These are phyloP conservation scores for Lissocephala sabroskyi DNA, from an alignment of 2,888 invertebrate genomes.

Conservation along the genomic window DNA sequence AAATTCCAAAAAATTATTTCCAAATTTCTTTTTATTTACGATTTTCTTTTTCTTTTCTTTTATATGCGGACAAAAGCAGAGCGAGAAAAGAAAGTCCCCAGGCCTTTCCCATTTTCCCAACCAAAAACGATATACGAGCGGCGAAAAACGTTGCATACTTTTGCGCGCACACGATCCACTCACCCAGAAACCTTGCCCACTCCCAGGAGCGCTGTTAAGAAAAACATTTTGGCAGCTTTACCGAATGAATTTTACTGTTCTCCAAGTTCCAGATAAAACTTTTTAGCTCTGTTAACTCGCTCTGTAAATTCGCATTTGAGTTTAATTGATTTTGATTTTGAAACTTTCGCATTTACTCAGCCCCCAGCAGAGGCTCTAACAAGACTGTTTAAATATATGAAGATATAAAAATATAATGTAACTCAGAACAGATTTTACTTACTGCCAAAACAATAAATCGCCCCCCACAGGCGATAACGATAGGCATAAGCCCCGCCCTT, in stretches of 20 bases:
- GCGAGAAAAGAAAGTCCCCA: too few relatives aligned
- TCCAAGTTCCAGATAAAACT: too few relatives aligned
- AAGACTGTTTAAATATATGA: conserved; percentile 59
- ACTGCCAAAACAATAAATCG: conserved; percentile 34
- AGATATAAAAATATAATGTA: conserved; percentile 15
- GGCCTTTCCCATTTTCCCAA: too few relatives aligned
- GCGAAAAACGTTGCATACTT: conserved; percentile 13
- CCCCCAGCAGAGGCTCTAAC: conserved; percentile 37
- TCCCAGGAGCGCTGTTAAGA: too few relatives aligned
- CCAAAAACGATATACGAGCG: too few relatives aligned
- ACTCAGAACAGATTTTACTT: conserved; percentile 33
- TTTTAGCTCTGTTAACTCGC: too few relatives aligned
- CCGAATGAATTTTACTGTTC: too few relatives aligned
- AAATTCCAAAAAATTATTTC: conserved; percentile 10
- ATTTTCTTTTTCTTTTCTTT: too few relatives aligned
- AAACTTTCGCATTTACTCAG: background rate
- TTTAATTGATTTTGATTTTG: background rate
- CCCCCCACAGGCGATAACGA: too few relatives aligned
- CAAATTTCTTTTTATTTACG: conserved; percentile 12
- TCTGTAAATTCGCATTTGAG: too few relatives aligned
- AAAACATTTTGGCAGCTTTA: background rate
- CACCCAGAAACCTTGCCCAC: too few relatives aligned
- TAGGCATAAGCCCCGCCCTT: conserved; percentile 1
- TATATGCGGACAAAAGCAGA: too few relatives aligned
- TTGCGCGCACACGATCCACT: conserved; percentile 1